phyloP scores from a whole-genome alignment of 1,140 invertebrate species.

The Penaeus japonicus region DNA sequence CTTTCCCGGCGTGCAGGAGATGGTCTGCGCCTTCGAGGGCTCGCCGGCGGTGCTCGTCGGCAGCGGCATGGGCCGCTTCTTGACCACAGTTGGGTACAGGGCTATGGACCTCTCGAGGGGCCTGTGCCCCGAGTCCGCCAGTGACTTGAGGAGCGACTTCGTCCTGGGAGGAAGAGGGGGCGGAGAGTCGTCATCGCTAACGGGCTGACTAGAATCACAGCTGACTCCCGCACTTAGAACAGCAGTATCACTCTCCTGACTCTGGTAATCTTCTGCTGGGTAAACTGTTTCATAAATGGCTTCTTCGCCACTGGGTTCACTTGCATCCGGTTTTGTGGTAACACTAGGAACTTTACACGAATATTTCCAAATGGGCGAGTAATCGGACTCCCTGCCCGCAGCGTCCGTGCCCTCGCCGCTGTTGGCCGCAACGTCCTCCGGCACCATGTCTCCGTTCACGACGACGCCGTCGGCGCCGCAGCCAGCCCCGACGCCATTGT shows the following conservation, averaged over 20 bases:
- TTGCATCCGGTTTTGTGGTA: slow-evolving; percentile 15
- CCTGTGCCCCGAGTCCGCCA: slow-evolving; percentile 59
- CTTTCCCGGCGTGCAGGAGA: slow-evolving; percentile 13
- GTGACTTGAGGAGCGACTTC: slow-evolving; percentile 53
- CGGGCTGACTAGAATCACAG: slow-evolving; percentile 16
- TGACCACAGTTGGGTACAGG: slow-evolving; percentile 39
- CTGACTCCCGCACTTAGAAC: slow-evolving; percentile 11
- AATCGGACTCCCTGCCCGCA: slow-evolving; percentile 59
- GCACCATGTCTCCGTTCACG: slow-evolving; percentile 33
- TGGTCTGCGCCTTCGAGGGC: neutral
- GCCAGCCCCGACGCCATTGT: slow-evolving; percentile 27
- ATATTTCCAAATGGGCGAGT: slow-evolving; percentile 63
- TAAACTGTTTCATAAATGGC: slow-evolving; percentile 64
- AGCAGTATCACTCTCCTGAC: slow-evolving; percentile 15
- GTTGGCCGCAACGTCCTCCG: slow-evolving; percentile 13
- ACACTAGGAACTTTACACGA: slow-evolving; percentile 54
- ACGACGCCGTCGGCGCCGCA: slow-evolving; percentile 29
- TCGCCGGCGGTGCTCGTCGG: slow-evolving; percentile 17
- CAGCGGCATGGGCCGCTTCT: slow-evolving; percentile 33
- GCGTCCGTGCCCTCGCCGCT: slow-evolving; percentile 2
- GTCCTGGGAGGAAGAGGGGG: slow-evolving; percentile 65
- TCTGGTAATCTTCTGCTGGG: slow-evolving; percentile 57
- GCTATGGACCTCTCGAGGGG: slow-evolving; percentile 65
- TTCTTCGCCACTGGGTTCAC: slow-evolving; percentile 49
- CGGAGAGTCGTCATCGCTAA: slow-evolving; percentile 60